Evolutionary conservation across 2,113 vertebrate species (phyloP).

Genomic region (Nothocercus julius): DNA sequence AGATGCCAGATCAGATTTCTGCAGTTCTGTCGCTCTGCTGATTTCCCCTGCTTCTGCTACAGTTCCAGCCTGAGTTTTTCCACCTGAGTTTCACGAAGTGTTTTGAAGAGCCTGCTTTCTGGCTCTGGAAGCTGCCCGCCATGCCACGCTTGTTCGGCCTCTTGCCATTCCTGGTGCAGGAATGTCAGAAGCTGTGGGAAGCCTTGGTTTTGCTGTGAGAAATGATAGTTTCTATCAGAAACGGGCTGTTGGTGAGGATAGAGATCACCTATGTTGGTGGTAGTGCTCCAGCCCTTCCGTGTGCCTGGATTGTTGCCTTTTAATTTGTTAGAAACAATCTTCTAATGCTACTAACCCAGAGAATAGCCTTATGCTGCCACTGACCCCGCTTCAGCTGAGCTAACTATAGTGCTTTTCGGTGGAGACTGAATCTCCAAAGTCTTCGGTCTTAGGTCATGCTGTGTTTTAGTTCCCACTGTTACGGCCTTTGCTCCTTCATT

Average conservation of each 20-base stretch:
- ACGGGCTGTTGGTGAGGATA: not conserved
- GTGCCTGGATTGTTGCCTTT: not conserved
- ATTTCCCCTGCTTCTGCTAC: not conserved
- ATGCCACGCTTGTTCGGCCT: not conserved
- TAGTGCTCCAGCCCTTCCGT: not conserved
- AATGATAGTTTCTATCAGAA: not conserved
- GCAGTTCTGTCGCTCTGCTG: not conserved
- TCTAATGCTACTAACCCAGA: not conserved
- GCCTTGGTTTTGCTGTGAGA: not conserved
- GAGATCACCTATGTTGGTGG: not conserved
- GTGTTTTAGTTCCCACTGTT: not conserved
- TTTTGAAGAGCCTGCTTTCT: not conserved
- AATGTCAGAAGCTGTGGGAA: not conserved
- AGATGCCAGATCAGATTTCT: not conserved
- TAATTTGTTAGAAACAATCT: not conserved
- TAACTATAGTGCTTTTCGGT: not conserved
- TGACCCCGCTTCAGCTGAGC: not conserved
- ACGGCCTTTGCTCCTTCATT: not conserved
- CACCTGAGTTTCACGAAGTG: not conserved
- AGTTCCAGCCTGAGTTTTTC: not conserved
- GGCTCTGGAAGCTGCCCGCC: not conserved
- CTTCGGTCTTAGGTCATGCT: not conserved
- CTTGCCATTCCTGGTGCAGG: not conserved
- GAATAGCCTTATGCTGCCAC: not conserved
- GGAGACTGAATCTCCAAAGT: not conserved